Evolutionary conservation across 2,797 vertebrate species (phyloP), one percentile per base, ranked within the genome.

Genomic region (Emys orbicularis): DNA sequence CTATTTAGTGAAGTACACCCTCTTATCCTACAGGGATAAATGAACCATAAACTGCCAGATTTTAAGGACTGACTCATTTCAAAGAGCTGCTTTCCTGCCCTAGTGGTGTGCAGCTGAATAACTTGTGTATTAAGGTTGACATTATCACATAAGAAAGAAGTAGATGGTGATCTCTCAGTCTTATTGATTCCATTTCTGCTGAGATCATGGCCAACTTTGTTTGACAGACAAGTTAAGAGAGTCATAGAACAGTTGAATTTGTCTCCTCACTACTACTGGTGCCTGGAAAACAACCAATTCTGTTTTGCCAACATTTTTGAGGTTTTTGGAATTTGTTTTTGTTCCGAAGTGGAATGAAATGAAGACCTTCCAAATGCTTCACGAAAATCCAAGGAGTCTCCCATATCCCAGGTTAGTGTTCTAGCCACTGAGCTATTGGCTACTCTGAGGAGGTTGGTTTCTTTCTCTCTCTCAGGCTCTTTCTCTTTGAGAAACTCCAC

Each of bases 1-100:
- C 94, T 94, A 95, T 94, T 97, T 96, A 95, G 84, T 92, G 94
- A 95, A 95, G 95, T 95, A 49, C 6, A 49, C 15, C 44, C 15
- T 77, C 27, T 47, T 29, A 77, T 72, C 93, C 94, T 92, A 92
- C 21, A 68, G 93, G 94, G 90, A 91, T 89, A 77, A 47, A 49
- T 29, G 74, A 77, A 29, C 74, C 47, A 77, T 49, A 77, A 97
- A 88, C 89, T 95, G 94, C 84, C 95, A 97, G 89, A 95, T 92
- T 97, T 93, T 91, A 96, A 47, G 82, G 90, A 79, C 80, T 83
- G 82, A 76, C 93, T 96, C 49, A 37, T 96, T 96, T 74, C 41
- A 76, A 96, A 88, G 77, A 92, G 82, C 0, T 4, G 52, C 84
- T 96, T 93, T 74, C 12, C 90, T 87, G 37, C 18, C 81, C 65